Conservation (phyloP, 2,113 vertebrate genomes). For the Chaetura pelagica region DNA sequence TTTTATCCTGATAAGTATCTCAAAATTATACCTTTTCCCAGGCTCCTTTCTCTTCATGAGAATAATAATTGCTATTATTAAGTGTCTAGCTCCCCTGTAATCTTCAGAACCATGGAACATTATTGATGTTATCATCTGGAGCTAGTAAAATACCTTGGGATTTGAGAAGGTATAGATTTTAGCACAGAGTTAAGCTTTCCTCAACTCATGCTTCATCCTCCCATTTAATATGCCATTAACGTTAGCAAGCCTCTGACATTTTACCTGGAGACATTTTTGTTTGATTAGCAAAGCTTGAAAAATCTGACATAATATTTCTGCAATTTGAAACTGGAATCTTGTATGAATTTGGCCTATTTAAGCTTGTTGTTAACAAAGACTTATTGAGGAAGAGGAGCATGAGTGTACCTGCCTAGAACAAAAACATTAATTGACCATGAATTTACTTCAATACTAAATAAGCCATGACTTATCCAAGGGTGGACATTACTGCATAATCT, state of each 20-base stretch:
- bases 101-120: not conserved
- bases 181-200: not conserved
- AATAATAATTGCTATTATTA: not conserved
- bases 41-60: not conserved
- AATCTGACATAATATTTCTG: not conserved
- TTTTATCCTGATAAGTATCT: not conserved
- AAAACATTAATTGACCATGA: not conserved
- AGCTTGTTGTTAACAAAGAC: not conserved
- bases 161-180: not conserved
- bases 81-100: not conserved
- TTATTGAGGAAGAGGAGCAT: not conserved
- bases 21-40: not conserved
- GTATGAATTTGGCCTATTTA: not conserved
- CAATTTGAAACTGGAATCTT: not conserved
- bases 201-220: not conserved
- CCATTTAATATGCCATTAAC: not conserved
- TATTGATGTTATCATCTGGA: not conserved
- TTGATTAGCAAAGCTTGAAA: not conserved
- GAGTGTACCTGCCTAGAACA: not conserved
- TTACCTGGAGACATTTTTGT: not conserved
- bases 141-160: not conserved
- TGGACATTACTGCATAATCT: not conserved
- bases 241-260: not conserved
- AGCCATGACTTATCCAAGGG: not conserved
- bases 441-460: not conserved